Evolutionary conservation across 1,140 invertebrate genomes (phyloP), one percentile per base, ranked within the genome.

Genomic region (Pygmarrhopalites habei): DNA sequence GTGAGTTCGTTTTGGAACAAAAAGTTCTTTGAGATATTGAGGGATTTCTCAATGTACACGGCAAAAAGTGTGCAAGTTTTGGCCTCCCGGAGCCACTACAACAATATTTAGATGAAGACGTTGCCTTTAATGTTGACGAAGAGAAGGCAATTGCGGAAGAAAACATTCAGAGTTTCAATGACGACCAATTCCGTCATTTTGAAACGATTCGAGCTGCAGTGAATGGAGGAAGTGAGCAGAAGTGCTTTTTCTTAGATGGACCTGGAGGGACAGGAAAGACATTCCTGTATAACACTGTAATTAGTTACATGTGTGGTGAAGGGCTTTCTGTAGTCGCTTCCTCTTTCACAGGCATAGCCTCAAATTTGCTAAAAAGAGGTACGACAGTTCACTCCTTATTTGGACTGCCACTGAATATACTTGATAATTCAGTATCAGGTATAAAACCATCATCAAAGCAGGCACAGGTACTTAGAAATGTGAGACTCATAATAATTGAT

Each of bases 71-170:
- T 23, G 17, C 4, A 25, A n/a, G 23, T 26, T 60, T 35, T 47
- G 2, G 12, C 1, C 23, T 58, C 1, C 41, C 39, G 17, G 19
- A 17, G n/a, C 41, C 35, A 21, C 55, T n/a, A n/a, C 17, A 52
- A 35, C 44, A 70, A n/a, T 62, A 55, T 46, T 46, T 17, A 17
- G 49, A 26, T 14, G 7, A 51, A 51, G 19, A 28, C 23, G 12
- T 28, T 14, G 44, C 21, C 19, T 32, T 32, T 56, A 30, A 56
- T 39, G 53, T 0, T 64, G 66, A 5, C 64, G 68, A 35, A 68
- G 68, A 23, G 66, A 66, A 29, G 66, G 68, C 15, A 72, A 26
- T 39, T 73, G 23, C 52, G 74, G 7, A 58, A 75, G 28, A 69
- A 68, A 15, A 47, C 58, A 51, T 64, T 77, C 29, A 56, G 71